Percentiles rank a stretch among this genome's conserved stretches.
phyloP scores from a whole-genome alignment of 1,140 invertebrate genomes.

The Monomorium pharaonis region DNA sequence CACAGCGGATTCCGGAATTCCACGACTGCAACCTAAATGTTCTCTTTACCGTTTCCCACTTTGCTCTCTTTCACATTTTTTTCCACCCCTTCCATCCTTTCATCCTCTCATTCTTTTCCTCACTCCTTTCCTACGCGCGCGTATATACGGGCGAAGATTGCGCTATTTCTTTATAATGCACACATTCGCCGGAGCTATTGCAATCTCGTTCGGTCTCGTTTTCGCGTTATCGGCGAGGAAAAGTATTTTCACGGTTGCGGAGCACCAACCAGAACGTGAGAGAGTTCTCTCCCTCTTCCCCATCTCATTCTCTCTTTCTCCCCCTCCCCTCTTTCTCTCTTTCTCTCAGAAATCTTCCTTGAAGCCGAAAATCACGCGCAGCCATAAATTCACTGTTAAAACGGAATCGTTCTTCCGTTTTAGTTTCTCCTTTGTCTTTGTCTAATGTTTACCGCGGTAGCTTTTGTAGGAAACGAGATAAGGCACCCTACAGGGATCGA shows the following conservation, averaged over 20 bases:
- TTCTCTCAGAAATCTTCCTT: conserved; percentile 59
- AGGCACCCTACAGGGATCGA: conserved; percentile 53
- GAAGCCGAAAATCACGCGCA: conserved; percentile 68
- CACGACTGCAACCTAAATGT: conserved; percentile 32
- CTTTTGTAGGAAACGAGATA: conserved; percentile 52
- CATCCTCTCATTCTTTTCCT: neutral
- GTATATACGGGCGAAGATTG: conserved; percentile 69
- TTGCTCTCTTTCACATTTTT: conserved; percentile 32
- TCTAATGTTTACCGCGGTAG: conserved; percentile 65
- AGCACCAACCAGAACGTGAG: neutral
- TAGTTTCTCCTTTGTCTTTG: conserved; percentile 71
- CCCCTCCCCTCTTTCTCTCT: neutral
- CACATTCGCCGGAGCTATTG: conserved; percentile 69
- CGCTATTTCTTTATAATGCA: conserved; percentile 76
- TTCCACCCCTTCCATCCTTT: conserved; percentile 5
- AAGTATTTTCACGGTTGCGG: conserved; percentile 74
- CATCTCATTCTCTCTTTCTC: neutral
- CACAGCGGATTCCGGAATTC: neutral
- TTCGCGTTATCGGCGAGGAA: conserved; percentile 73
- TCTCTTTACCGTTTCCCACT: conserved; percentile 28
- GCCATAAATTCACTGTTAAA: conserved; percentile 72
- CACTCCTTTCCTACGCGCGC: neutral
- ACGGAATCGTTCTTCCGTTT: conserved; percentile 70
- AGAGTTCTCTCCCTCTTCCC: neutral
- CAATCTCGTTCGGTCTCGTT: conserved; percentile 74